Base-by-base conservation (phyloP, 2,797 vertebrate species). In the Pogonophryne albipinna region DNA sequence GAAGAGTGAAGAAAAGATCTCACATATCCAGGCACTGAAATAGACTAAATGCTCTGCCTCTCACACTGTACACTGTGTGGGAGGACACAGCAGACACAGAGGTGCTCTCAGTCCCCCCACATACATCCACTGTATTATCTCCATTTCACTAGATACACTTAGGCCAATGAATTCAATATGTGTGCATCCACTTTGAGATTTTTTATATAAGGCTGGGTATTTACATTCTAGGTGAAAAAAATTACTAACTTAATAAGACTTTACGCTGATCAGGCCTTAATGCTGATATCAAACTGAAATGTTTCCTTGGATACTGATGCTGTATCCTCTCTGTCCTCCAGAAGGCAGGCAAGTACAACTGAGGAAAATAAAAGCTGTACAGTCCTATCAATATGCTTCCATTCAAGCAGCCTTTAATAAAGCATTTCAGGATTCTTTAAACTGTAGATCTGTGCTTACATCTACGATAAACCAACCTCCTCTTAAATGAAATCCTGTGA, bases 21-120 rank as follows among this genome's bases (percentile, higher is more conserved):
- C 75, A 76, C 74, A 81, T 86, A 74, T 83, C 80, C 38, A 69
- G 75, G 69, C 73, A 85, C 87, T 81, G 87, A 91, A 93, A 93
- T 93, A 93, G 89, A 90, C 79, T 80, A 80, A 89, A 89, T 80
- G 85, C 34, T 38, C 34, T 38, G 34, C 70, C 76, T 78, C 81
- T 83, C 79, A 60, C 76, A 76, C 60, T 86, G 80, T 64, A 31
- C 60, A 52, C 63, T 53, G 90, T 89, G 91, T 92, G 81, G 91
- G 90, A 89, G 88, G 92, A 91, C 69, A 51, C 47, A 71, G 85
- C 76, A 87, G 86, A 91, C 83, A 85, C 71, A 68, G 83, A 85
- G 81, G 78, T 77, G 62, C 82, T 90, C 78, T 86, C 71, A 76
- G 79, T 84, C 78, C 88, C 76, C 83, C 61, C 86, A 82, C 85